Base-by-base conservation (phyloP, 2,888 invertebrate species). In the Ectemnius continuus region DNA sequence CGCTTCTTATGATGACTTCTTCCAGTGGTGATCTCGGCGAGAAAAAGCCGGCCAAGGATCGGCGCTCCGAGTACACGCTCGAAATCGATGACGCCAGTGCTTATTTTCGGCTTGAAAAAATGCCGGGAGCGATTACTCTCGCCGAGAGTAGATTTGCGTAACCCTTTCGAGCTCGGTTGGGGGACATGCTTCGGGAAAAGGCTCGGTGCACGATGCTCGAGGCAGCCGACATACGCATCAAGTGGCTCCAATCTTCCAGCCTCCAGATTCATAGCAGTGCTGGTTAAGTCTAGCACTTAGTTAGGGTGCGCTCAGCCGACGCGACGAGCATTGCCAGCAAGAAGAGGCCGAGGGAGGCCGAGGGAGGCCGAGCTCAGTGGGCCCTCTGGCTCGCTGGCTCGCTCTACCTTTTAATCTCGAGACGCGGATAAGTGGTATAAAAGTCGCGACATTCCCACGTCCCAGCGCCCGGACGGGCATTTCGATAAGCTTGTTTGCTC, bases 361-460 rank as follows among this genome's bases (percentile, higher is more conserved):
- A 14, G 36, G 46, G n/a, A 47, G 23, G 48, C 13, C 6, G 52
- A 14, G 36, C 16, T 16, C 18, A 23, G 4, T 28, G 57, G 45
- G 45, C 3, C 58, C 46, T n/a, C n/a, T n/a, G n/a, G n/a, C n/a
- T n/a, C n/a, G n/a, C n/a, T n/a, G n/a, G n/a, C 26, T 11, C 16
- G 20, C 57, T 26, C 46, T 6, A 56, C 63, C 58, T 70, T 80
- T 86, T 86, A 88, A 89, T 88, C 88, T 88, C 87, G 78, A 86
- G 85, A 84, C 76, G 82, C 83, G 86, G 75, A 87, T 86, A 87
- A 86, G 87, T 88, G 87, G 84, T 80, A 80, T 85, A 85, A 86
- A 86, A 88, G 84, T 84, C 82, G 86, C 86, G 85, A 86, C 83
- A 87, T 88, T 89, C 88, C 88, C 88, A 90, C 89, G 88, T 85